Base-by-base conservation (phyloP, 2,113 vertebrate species). In the Ia io region DNA sequence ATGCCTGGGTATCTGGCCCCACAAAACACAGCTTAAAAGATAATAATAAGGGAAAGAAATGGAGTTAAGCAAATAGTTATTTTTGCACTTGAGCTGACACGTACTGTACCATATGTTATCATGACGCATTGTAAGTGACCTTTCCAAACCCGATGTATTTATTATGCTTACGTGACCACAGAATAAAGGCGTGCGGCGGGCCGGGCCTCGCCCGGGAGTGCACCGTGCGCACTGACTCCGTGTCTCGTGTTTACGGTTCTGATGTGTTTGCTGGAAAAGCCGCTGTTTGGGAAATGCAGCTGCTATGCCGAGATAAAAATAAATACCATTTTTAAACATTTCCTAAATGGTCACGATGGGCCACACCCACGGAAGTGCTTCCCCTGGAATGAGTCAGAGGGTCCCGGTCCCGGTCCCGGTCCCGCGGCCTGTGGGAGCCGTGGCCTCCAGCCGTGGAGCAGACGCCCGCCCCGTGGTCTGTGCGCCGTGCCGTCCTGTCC, bases 111-210 rank as follows among this genome's bases (percentile, higher is more conserved):
- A 14, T 98, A 98, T 98, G 97, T 97, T 97, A 97, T 98, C 98
- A 98, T 98, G 98, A 98, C 98, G 98, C 97, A 97, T 98, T 96
- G 98, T 97, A 98, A 98, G 98, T 98, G 98, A 98, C 98, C 98
- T 98, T 98, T 98, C 96, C 98, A 98, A 98, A 98, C 98, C 97
- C 97, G 97, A 97, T 97, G 93, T 98, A 98, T 98, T 98, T 98
- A 98, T 98, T 98, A 96, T 97, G 98, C 97, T 98, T 97, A 93
- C 97, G 93, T 96, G 97, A 96, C 88, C 47, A 67, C 28, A 94
- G 95, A 85, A 61, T 92, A 61, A 96, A 97, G 90, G 76, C 73
- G 87, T 95, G 97, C 88, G 97, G 97, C 44, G 30, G 95, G 92
- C 97, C n/a, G n/a, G 80, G 67, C 95, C 97, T 97, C 97, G 95